Conservation (phyloP, 2,888 invertebrate genomes). For the Gortyna flavago region DNA sequence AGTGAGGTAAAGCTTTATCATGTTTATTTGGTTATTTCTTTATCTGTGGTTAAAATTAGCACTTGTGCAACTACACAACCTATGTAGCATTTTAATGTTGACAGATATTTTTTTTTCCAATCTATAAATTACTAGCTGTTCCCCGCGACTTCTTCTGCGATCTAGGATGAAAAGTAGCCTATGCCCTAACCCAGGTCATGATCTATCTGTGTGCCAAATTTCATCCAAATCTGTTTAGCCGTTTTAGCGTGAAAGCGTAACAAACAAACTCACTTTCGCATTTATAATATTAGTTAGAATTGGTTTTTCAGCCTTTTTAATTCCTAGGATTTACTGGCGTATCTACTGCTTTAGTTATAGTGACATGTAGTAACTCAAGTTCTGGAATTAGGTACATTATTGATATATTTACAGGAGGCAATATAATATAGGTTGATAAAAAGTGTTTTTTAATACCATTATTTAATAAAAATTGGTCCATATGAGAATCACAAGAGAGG, state of each 20-base stretch:
- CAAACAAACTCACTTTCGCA: neutral
- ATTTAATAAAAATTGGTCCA: neutral
- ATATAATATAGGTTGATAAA: neutral
- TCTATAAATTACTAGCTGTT: neutral
- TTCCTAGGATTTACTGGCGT: neutral
- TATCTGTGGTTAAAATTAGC: constrained; percentile 49
- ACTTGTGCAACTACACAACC: constrained; percentile 13
- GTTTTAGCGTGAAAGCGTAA: neutral
- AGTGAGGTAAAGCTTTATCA: constrained; percentile 79
- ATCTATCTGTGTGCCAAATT: neutral
- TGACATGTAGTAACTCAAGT: neutral
- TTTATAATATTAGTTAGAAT: neutral
- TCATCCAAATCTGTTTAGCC: neutral
- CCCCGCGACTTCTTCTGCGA: neutral
- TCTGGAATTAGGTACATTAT: neutral
- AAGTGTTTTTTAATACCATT: neutral
- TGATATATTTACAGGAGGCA: neutral
- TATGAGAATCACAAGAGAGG: neutral
- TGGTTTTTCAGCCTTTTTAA: constrained; percentile 4
- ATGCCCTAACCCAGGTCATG: neutral
- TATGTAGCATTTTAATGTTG: neutral
- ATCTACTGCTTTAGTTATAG: neutral
- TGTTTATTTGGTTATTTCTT: constrained; percentile 37
- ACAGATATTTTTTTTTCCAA: neutral
- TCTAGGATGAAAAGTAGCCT: neutral